Evolutionary conservation across 2,113 vertebrate species (phyloP), one percentile per base, ranked within the genome.

Genomic region (Podocnemis expansa): DNA sequence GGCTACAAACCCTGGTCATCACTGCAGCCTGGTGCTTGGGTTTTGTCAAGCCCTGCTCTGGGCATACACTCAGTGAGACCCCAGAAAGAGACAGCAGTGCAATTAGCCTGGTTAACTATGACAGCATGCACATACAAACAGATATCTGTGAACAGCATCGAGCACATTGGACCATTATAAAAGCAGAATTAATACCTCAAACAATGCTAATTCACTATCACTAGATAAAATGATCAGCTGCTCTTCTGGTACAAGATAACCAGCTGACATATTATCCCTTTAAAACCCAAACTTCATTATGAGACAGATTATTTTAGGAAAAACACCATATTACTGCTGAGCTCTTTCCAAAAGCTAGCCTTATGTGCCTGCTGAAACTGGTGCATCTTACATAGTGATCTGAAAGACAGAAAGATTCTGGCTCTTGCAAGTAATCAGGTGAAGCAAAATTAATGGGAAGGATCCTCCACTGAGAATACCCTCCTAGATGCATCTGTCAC

Each of bases 401-500:
- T 3, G 5, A 91, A 92, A 90, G 78, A 86, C 47, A 96, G 91
- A 63, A 63, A 91, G 93, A 95, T 80, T 17, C 81, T 6, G 6
- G 51, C 58, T 93, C 87, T 80, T 86, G 31, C 78, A 92, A 78
- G 58, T 85, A 93, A 95, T 84, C 78, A 90, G 89, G 82, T 8
- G 11, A 84, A 93, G 51, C 19, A 83, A 75, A 70, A 87, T 93
- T 82, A 84, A 80, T 7, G 82, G 60, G 91, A 84, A 78, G 5
- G 9, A 85, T 90, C 87, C 94, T 93, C 92, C 88, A 83, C 76
- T 52, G 86, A 89, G 89, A 97, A 91, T 60, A 80, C 27, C 79
- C 70, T 91, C 86, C 91, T 86, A 93, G 78, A 95, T 70, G 89
- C 86, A 96, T 84, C 80, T 95, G 86, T 85, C 86, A 76, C 9